Conservation (phyloP, 53 echinoderm and acorn worm genomes). For the Luidia sarsii region DNA sequence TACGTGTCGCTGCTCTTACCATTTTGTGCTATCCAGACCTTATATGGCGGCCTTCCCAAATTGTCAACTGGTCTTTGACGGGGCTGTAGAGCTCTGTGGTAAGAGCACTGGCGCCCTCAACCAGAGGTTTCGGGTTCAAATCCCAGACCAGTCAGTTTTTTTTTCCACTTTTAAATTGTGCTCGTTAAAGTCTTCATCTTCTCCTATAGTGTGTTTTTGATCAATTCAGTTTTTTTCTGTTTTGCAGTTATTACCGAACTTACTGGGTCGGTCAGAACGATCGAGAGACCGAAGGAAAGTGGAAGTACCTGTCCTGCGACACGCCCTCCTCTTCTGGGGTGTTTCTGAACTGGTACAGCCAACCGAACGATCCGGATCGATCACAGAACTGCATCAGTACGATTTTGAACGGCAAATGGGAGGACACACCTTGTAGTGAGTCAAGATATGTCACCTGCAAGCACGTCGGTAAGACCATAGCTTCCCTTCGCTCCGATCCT, state of each 20-base stretch:
- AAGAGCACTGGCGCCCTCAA: too few relatives aligned
- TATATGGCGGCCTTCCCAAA: too few relatives aligned
- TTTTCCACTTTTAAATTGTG: background rate
- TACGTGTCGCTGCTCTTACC: background rate
- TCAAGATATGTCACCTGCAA: conserved; percentile 10
- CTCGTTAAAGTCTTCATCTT: background rate
- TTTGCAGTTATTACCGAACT: background rate
- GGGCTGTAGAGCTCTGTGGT: too few relatives aligned
- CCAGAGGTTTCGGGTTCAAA: too few relatives aligned
- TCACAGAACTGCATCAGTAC: conserved; percentile 33
- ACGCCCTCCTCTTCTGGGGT: conserved; percentile 1
- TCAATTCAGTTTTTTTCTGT: background rate
- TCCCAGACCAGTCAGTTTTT: too few relatives aligned
- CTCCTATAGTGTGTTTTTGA: background rate
- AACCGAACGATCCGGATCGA: conserved; percentile 1
- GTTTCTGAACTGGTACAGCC: conserved; percentile 22
- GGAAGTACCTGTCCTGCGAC: conserved; percentile 31
- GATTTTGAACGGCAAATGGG: background rate
- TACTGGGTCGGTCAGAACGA: conserved; percentile 61
- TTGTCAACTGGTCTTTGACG: too few relatives aligned
- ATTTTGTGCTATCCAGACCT: background rate
- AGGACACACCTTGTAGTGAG: conserved; percentile 12
- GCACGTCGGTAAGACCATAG: background rate
- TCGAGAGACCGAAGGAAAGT: background rate
- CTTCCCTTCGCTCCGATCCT: background rate